These are phyloP conservation scores for Sclerodermus sp. DNA, from an alignment of 2,888 invertebrate species.

Conservation along the genomic window DNA sequence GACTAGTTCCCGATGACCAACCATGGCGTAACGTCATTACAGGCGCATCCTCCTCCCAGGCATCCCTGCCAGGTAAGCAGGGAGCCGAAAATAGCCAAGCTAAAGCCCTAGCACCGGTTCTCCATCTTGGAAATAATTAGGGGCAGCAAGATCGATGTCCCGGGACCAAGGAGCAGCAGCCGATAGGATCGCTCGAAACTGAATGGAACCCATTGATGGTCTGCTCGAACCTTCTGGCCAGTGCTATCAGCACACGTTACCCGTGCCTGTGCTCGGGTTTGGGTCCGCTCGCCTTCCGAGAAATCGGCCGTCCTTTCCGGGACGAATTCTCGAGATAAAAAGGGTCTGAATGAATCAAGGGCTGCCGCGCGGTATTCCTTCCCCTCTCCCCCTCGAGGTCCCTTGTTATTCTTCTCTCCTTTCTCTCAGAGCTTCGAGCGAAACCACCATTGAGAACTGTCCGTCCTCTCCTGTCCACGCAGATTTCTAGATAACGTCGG, in stretches of 20 bases:
- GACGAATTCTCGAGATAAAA: slow-evolving; percentile 57
- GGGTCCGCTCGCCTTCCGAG: slow-evolving; percentile 43
- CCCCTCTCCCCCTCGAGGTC: slow-evolving; percentile 1
- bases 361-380: slow-evolving; percentile 35
- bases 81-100: slow-evolving; percentile 27
- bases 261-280: slow-evolving; percentile 6
- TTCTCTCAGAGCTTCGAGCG: too few species aligned
- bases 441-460: background rate
- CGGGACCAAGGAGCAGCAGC: slow-evolving; percentile 41
- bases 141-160: slow-evolving; percentile 56
- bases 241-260: slow-evolving; percentile 21
- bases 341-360: slow-evolving; percentile 57
- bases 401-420: slow-evolving; percentile 1
- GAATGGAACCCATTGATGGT: slow-evolving; percentile 54
- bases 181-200: slow-evolving; percentile 46
- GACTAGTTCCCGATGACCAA: slow-evolving; percentile 7
- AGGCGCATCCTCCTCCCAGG: slow-evolving; percentile 14
- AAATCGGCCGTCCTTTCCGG: slow-evolving; percentile 57
- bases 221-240: background rate
- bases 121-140: slow-evolving; percentile 55
- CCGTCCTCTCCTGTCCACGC: background rate
- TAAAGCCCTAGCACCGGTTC: slow-evolving; percentile 16
- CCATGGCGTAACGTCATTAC: slow-evolving; percentile 20
- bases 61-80: slow-evolving; percentile 12
- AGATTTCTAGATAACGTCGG: background rate